Base-by-base conservation (phyloP, 2,113 vertebrate species). In the Indicator indicator region DNA sequence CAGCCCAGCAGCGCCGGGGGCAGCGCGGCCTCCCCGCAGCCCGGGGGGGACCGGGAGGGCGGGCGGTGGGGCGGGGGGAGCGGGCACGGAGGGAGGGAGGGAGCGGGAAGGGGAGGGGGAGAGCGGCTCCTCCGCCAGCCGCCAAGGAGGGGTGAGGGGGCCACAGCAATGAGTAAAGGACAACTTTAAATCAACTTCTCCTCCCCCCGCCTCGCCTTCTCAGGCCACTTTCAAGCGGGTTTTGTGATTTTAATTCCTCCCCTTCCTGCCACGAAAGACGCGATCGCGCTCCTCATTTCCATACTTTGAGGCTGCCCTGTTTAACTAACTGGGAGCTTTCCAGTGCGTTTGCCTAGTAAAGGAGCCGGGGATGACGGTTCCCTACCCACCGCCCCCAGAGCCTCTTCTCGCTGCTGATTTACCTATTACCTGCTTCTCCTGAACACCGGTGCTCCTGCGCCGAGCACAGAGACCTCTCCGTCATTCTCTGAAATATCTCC, bases 1-100 rank as follows among this genome's bases (percentile, higher is more conserved):
- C 97, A 96, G 97, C 97, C 97, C 56, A 92, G 98, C 95, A 97
- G 98, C 97, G 96, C 95, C 95, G 92, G 97, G 96, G 96, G 84
- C 91, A 96, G 95, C 95, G 98, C 60, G 50, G 9, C 65, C 89
- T 50, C 59, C 58, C 38, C 58, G 16, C 13, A 67, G 58, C 33
- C 30, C 67, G 30, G 44, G 70, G 75, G n/a, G 82, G 13, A 19
- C 42, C 7, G 64, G 65, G 33, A 46, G 60, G 88, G 74, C 30
- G 21, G 62, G 64, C 3, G 6, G 16, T 9, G 32, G 46, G 56
- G 32, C 19, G 42, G 32, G 17, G 6, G 60, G 36, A 20, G 80
- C 21, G 40, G 59, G 27, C 18, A 30, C 12, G 33, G 20, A 19
- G 11, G 23, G 21, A 40, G 72, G 60, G 58, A 16, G 70, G n/a